A percentile compares a stretch with the other conserved stretches of the same genome.
Evolutionary conservation across 2,113 vertebrate genomes (phyloP).

Genomic region (Delphinapterus leucas): DNA sequence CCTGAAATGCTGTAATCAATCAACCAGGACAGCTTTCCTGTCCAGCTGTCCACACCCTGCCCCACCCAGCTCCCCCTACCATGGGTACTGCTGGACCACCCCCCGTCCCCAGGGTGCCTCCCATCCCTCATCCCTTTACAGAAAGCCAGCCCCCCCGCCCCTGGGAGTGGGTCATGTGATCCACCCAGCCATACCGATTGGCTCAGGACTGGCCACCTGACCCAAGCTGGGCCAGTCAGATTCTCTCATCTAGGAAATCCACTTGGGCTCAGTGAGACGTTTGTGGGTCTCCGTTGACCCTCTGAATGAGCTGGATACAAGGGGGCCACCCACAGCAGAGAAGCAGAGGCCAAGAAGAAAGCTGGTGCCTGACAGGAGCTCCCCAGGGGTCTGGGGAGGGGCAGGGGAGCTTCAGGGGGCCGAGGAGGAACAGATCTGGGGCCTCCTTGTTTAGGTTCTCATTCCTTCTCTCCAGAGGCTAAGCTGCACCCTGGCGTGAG

Average conservation of each 20-base stretch:
- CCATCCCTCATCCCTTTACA: background rate
- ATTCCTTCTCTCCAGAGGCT: background rate
- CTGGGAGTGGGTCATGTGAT: background rate
- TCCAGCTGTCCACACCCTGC: background rate
- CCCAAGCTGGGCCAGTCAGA: background rate
- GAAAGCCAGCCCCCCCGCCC: background rate
- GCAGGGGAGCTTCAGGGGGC: background rate
- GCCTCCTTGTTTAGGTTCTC: background rate
- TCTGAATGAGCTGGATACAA: background rate
- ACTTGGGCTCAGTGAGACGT: background rate
- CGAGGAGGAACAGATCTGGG: background rate
- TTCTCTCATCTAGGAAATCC: background rate
- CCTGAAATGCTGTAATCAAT: background rate
- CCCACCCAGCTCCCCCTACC: background rate
- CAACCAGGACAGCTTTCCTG: background rate
- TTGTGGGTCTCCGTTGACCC: rapidly evolving
- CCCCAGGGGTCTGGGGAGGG: too few species aligned
- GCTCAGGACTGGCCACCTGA: background rate
- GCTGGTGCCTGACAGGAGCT: background rate
- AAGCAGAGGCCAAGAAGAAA: background rate
- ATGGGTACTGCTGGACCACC: background rate
- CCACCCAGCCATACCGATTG: rapidly evolving
- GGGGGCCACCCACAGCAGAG: background rate
- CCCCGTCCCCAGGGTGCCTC: background rate
- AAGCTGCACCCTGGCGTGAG: background rate